These are phyloP conservation scores for Corticium candelabrum DNA, from an alignment of 37 sponge, comb jelly and placozoan genomes.

Conservation along the genomic window DNA sequence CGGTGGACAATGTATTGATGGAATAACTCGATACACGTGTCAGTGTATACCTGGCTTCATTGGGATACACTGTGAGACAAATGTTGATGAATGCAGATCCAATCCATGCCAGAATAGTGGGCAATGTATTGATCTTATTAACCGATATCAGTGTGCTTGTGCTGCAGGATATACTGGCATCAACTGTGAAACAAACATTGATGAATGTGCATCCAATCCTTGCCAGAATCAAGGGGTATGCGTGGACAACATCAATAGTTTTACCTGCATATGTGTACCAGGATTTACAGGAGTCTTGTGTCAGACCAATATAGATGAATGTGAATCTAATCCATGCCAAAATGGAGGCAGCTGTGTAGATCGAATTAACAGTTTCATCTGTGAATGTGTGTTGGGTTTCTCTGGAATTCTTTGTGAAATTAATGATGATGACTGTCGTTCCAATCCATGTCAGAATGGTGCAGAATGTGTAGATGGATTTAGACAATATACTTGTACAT, in stretches of 20 bases:
- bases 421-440: neutral
- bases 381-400: neutral
- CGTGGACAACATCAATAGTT: neutral
- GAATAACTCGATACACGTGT: neutral
- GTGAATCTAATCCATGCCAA: neutral
- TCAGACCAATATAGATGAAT: neutral
- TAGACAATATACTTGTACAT: neutral
- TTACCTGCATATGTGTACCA: neutral
- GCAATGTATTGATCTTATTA: neutral
- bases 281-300: neutral
- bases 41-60: neutral
- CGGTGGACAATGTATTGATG: neutral
- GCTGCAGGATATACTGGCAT: neutral
- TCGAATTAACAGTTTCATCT: neutral
- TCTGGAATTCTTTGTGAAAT: neutral
- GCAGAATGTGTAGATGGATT: neutral
- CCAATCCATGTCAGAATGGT: neutral
- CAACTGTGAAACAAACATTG: neutral
- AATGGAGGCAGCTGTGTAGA: neutral
- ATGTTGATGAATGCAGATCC: neutral
- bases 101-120: neutral
- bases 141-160: neutral
- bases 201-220: neutral
- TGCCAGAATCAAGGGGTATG: neutral
- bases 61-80: neutral